phyloP scores from a whole-genome alignment of 2,113 vertebrate genomes.

The Phalacrocorax brasilianus region DNA sequence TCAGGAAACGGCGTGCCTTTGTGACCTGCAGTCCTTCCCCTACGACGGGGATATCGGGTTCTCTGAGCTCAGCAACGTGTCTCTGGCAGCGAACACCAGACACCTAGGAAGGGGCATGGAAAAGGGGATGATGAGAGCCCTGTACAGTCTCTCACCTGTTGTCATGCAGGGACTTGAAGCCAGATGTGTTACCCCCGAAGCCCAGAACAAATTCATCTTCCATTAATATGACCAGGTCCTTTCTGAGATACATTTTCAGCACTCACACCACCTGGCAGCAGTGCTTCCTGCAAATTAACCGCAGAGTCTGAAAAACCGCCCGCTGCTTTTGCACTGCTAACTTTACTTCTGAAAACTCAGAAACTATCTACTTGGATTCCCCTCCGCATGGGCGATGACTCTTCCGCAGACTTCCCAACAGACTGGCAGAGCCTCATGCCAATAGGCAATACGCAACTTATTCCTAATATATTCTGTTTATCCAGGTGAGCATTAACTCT shows the following conservation, averaged over 20 bases:
- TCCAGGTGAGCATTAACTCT: neutral
- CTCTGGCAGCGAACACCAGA: neutral
- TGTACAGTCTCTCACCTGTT: fast-evolving
- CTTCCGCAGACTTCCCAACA: neutral
- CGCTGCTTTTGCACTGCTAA: neutral
- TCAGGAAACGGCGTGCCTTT: neutral
- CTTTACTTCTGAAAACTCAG: neutral
- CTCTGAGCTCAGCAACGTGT: neutral
- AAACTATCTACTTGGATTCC: neutral
- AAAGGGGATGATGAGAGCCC: neutral
- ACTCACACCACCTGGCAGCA: neutral
- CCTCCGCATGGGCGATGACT: fast-evolving
- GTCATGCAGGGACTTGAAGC: neutral
- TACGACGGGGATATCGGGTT: fast-evolving
- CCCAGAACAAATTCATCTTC: neutral
- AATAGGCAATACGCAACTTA: neutral
- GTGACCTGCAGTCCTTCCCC: neutral
- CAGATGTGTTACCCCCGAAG: neutral
- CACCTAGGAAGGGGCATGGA: neutral
- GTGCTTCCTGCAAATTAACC: neutral
- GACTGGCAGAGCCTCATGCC: fast-evolving
- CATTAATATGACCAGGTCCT: too few relatives aligned
- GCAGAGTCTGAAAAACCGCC: fast-evolving
- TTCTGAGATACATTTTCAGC: neutral
- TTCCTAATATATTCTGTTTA: neutral